These are phyloP conservation scores for Phrynosoma blainvillii DNA, from an alignment of 2,113 vertebrate species.

Conservation along the genomic window DNA sequence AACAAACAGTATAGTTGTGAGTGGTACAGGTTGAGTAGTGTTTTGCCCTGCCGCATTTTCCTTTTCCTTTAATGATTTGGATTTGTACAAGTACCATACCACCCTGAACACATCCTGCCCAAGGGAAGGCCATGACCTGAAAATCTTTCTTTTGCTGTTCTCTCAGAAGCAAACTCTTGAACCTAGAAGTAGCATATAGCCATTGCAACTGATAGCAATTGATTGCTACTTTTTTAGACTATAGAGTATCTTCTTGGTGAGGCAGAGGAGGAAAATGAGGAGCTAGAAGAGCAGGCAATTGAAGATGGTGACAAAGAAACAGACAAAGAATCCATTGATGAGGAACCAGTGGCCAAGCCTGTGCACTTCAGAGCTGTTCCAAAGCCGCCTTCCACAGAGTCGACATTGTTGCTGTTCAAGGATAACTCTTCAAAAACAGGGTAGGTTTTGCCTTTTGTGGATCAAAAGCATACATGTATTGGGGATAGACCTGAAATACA, in stretches of 20 bases:
- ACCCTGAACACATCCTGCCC: no score
- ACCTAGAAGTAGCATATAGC: no score
- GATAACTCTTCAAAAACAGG: constrained; percentile 89
- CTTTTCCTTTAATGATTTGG: no score
- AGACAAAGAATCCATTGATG: constrained; percentile 72
- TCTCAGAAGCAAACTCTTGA: no score
- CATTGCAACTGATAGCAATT: neutral
- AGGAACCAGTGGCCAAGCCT: constrained; percentile 68
- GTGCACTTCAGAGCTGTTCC: constrained; percentile 63
- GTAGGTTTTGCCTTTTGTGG: constrained; percentile 65
- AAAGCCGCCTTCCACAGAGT: constrained; percentile 81
- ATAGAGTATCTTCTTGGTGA: constrained; percentile 81
- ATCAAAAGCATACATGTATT: neutral
- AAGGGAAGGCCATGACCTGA: no score
- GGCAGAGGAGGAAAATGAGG: constrained; percentile 74
- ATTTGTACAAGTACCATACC: no score
- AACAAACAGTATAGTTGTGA: no score
- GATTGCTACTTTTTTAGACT: constrained; percentile 67
- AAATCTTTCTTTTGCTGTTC: no score
- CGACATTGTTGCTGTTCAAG: constrained; percentile 90
- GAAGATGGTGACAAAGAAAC: constrained; percentile 68
- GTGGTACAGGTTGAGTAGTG: no score
- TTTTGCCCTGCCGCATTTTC: no score
- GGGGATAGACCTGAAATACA: neutral
- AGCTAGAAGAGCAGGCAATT: constrained; percentile 71